Percentiles rank a stretch among this genome's conserved stretches.
phyloP scores from a whole-genome alignment of 2,113 vertebrate genomes.

The Macquaria ambigua region DNA sequence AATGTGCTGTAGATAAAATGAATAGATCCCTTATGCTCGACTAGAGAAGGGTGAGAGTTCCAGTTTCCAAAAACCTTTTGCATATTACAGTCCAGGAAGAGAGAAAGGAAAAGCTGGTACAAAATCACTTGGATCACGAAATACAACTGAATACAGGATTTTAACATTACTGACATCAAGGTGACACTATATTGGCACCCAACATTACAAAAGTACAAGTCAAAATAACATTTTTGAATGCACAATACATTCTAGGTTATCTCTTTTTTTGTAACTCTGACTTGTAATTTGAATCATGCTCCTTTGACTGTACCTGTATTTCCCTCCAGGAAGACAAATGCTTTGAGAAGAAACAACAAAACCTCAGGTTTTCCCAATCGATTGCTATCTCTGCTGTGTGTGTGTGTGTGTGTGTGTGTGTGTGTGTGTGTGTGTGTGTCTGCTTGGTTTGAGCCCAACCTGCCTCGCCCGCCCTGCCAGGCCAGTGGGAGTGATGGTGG shows the following conservation, averaged over 20 bases:
- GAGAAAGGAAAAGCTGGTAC: neutral
- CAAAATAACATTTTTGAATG: neutral
- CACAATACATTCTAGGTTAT: neutral
- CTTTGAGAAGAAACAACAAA: neutral
- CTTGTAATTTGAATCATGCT: neutral
- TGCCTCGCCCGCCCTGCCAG: neutral
- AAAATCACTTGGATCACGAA: conserved; percentile 1
- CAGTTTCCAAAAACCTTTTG: conserved; percentile 20
- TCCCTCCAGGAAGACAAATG: neutral
- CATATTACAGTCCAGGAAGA: conserved; percentile 13
- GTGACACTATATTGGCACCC: neutral
- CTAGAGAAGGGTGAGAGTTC: conserved; percentile 6
- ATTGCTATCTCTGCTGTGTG: neutral
- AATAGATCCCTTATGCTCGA: conserved; percentile 50
- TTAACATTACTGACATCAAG: conserved; percentile 11
- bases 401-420: neutral
- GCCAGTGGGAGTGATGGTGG: conserved; percentile 46
- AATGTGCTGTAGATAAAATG: conserved; percentile 65
- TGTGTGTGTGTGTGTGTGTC: neutral
- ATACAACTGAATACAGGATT: neutral
- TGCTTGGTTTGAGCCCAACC: conserved; percentile 8
- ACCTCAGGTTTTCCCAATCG: neutral
- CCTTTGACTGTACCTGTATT: neutral
- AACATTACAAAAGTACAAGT: neutral
- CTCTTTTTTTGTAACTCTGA: neutral